Conservation (phyloP, 2,888 invertebrate species). For the Cheilosia impressa region DNA sequence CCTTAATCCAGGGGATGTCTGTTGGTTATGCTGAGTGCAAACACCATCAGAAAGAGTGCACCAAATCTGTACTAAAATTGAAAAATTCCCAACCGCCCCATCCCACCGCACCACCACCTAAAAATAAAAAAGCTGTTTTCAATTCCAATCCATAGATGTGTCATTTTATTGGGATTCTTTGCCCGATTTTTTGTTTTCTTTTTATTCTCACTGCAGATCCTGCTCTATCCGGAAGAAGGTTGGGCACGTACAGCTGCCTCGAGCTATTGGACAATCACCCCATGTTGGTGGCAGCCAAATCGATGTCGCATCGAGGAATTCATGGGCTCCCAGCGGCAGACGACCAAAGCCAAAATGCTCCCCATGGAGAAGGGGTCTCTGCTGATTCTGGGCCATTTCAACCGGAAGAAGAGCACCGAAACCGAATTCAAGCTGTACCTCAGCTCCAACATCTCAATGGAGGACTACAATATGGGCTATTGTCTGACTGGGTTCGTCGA, state of each 20-base stretch:
- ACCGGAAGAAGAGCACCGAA: conserved; percentile 88
- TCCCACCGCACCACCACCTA: conserved; percentile 1
- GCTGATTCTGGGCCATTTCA: conserved; percentile 89
- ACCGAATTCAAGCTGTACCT: conserved; percentile 92
- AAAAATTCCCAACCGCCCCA: conserved; percentile 42
- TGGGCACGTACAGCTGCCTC: conserved; percentile 94
- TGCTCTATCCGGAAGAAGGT: conserved; percentile 94
- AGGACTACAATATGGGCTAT: conserved; percentile 95
- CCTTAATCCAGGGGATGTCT: conserved; percentile 31
- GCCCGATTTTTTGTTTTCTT: conserved; percentile 26
- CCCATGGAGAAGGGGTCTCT: conserved; percentile 91
- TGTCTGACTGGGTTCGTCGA: conserved; percentile 94
- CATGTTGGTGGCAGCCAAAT: conserved; percentile 93
- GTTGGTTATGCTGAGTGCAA: conserved; percentile 62
- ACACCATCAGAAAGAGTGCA: conserved; percentile 38
- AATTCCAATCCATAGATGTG: conserved; percentile 51
- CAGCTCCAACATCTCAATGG: conserved; percentile 92
- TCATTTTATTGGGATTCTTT: conserved; percentile 48
- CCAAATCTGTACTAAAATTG: conserved; percentile 54
- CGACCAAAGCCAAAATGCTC: conserved; percentile 91
- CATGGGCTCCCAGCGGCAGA: conserved; percentile 86
- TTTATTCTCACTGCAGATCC: conserved; percentile 85
- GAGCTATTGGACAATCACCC: conserved; percentile 93
- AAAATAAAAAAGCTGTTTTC: conserved; percentile 50
- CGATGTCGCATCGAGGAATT: conserved; percentile 94